Evolutionary conservation across 2,888 invertebrate species (phyloP), one percentile per base, ranked within the genome.

Genomic region (Apocheima hispidaria): DNA sequence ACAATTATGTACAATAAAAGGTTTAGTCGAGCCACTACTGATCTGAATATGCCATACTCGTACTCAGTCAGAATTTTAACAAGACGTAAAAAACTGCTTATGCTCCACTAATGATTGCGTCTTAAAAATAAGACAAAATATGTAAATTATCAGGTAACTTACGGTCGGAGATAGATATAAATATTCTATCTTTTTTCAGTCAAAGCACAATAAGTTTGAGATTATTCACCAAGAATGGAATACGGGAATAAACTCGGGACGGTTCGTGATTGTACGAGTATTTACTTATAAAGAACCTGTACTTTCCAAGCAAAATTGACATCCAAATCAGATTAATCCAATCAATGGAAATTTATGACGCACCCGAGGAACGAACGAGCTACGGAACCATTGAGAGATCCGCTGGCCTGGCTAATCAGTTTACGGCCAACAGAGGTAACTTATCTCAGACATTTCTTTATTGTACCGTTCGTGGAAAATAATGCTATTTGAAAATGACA

Each of bases 261-360:
- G 76, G 69, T 75, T 78, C 84, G 81, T 84, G 84, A 85, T 84
- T 84, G 84, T 44, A 44, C 44, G 10, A 28, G 44, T 88, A 86
- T 90, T 89, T 82, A 86, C 78, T 87, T 88, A 84, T 86, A 88
- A 86, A 88, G 82, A 89, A 83, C 82, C 82, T 84, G 83, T 84
- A 84, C 86, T 86, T 87, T 88, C 83, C 82, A 83, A 85, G 84
- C 88, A 86, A 92, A 92, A 88, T 90, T 90, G 90, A 90, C 91
- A 90, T 88, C 85, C 89, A 92, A 92, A 93, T 93, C 93, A 92
- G 93, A 93, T 93, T 92, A 93, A 91, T 90, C 92, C 92, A 90
- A 93, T 92, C 92, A 93, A 90, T 90, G 90, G 83, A 88, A 89
- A 93, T 93, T 93, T 93, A 93, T 93, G 93, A 93, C 88, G 90